phyloP scores from a whole-genome alignment of 2,113 vertebrate species.

The Passer domesticus region DNA sequence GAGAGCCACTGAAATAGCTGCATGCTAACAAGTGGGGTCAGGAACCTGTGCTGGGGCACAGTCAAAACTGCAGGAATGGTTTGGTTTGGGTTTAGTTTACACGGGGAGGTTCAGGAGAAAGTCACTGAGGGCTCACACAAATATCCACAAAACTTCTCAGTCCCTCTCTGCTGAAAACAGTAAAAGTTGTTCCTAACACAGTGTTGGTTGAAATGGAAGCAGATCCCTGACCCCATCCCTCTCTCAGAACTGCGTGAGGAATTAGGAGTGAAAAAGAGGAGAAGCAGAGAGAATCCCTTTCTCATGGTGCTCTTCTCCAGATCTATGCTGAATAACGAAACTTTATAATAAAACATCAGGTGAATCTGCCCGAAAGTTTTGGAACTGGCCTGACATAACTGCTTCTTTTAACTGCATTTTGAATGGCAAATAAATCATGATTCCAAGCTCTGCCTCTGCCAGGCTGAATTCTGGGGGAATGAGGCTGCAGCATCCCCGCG shows the following conservation, averaged over 20 bases:
- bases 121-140: neutral
- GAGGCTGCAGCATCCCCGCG: neutral
- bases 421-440: neutral
- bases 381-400: neutral
- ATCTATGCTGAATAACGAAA: neutral
- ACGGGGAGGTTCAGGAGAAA: neutral
- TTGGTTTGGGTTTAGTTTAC: neutral
- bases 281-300: neutral
- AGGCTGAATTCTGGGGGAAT: neutral
- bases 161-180: neutral
- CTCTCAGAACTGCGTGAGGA: neutral
- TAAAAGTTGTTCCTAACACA: neutral
- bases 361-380: neutral
- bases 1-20: constrained; percentile 6
- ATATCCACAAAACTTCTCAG: neutral
- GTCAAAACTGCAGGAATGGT: neutral
- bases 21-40: neutral
- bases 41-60: neutral
- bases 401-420: neutral
- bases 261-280: constrained; percentile 32
- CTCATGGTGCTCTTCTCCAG: neutral
- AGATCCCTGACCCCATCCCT: constrained; percentile 51
- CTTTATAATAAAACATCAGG: neutral
- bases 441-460: neutral
- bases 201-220: neutral